These are phyloP conservation scores for Arrhamphus sclerolepis DNA, from an alignment of 2,797 vertebrate species.

Conservation along the genomic window DNA sequence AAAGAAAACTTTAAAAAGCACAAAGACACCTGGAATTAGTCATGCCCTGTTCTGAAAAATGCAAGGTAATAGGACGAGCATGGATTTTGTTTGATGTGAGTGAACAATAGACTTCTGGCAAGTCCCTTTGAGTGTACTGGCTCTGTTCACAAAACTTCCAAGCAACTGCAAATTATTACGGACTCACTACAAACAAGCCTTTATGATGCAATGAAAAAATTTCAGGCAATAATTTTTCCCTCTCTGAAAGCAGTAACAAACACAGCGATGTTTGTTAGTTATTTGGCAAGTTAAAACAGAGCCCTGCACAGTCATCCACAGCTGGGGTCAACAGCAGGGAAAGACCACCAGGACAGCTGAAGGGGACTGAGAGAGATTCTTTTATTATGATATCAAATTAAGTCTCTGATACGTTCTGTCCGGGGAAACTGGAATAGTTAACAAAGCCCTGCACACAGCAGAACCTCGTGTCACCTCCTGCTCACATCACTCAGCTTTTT, in stretches of 20 bases:
- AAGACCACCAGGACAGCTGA: constrained; percentile 76
- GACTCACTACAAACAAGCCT: constrained; percentile 25
- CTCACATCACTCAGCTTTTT: constrained; percentile 80
- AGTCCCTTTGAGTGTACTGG: constrained; percentile 6
- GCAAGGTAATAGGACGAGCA: constrained; percentile 48
- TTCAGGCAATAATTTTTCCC: constrained; percentile 17
- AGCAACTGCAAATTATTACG: constrained; percentile 50
- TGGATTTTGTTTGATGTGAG: constrained; percentile 55
- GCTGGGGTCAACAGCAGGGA: constrained; percentile 41
- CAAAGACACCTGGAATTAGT: constrained; percentile 43
- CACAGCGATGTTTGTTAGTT: constrained; percentile 11
- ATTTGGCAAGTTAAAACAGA: constrained; percentile 35
- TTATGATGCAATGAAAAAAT: constrained; percentile 37
- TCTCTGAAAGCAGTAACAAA: constrained; percentile 46
- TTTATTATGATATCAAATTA: constrained; percentile 75
- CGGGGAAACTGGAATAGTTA: constrained; percentile 59
- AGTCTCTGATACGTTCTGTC: constrained; percentile 60
- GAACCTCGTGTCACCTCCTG: constrained; percentile 74
- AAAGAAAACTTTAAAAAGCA: constrained; percentile 46
- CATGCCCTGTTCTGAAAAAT: constrained; percentile 38
- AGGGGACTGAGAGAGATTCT: constrained; percentile 53
- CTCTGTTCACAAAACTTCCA: constrained; percentile 20
- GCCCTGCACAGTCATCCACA: constrained; percentile 39
- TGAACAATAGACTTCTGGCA: constrained; percentile 52
- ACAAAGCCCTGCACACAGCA: constrained; percentile 71